Base-by-base conservation (phyloP, 2,113 vertebrate genomes). In the Rousettus leschenaultii region DNA sequence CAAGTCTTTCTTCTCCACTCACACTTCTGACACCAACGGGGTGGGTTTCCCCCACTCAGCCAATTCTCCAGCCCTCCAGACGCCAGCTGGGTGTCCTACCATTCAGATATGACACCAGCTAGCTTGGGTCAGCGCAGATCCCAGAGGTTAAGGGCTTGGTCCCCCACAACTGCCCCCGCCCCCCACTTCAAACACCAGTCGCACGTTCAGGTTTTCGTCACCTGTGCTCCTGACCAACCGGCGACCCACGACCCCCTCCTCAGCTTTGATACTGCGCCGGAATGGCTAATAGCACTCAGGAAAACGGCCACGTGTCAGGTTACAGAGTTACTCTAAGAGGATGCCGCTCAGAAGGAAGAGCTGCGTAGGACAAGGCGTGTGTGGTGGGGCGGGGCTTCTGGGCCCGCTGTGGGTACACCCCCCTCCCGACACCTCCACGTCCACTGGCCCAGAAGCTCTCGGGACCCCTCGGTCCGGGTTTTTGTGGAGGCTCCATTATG, bases 1-100 rank as follows among this genome's bases (percentile, higher is more conserved):
- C 55, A 80, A 82, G 82, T 63, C n/a, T 70, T 86, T 61, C 63
- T 94, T 61, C 91, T 86, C 63, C 80, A 63, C n/a, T 88, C 55
- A n/a, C 55, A n/a, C 55, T 89, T 53, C 59, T 16, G 28, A 55
- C 24, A 35, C 65, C 66, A 55, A 51, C 40, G 26, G 11, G 53
- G 33, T 80, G 66, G 30, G 43, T 73, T 94, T 94, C 15, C 43
- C 65, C 84, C 40, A 92, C 33, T 19, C 53, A 35, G 61, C n/a
- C 75, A 63, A 7, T 80, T 80, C 40, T 53, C 65, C 78, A 16
- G 14, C 43, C 61, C 40, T 48, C 65, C 53, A 71, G 63, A 43
- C 26, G 4, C n/a, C 30, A 51, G 63, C 7, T 66, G 45, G 33
- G n/a, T 71, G 26, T 40, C 63, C 61, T 61, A 5, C 28, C n/a